Percentiles rank a stretch among this genome's conserved stretches.
phyloP scores from a whole-genome alignment of 2,888 invertebrate species.

The Tanytarsus gracilentus region DNA sequence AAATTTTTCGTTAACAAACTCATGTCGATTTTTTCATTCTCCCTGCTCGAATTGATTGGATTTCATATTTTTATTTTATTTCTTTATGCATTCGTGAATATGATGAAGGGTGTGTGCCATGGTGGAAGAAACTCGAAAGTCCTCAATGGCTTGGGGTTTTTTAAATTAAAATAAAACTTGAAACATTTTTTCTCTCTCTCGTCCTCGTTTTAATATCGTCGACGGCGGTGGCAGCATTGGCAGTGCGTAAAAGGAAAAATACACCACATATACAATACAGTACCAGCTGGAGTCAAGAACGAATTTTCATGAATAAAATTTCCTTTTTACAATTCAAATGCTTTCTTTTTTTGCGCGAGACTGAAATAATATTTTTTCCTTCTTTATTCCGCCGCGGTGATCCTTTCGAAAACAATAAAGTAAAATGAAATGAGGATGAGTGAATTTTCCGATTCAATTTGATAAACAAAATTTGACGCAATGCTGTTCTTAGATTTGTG shows the following conservation, averaged over 20 bases:
- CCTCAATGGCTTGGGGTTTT: slow-evolving; percentile 17
- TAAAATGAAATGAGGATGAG: not conserved
- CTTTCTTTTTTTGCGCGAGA: slow-evolving; percentile 11
- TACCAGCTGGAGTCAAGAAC: slow-evolving; percentile 28
- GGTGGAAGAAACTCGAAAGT: not conserved
- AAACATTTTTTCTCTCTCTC: slow-evolving; percentile 10
- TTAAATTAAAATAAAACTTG: slow-evolving; percentile 27
- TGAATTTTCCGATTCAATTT: too few relatives aligned
- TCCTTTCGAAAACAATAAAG: not conserved
- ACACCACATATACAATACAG: slow-evolving; percentile 1
- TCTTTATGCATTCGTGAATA: not conserved
- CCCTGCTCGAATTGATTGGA: slow-evolving; percentile 24
- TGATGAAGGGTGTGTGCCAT: not conserved
- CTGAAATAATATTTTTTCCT: not conserved
- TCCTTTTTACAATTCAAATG: slow-evolving; percentile 27
- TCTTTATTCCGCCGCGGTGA: not conserved
- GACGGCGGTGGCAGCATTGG: not conserved
- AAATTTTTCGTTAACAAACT: too few relatives aligned
- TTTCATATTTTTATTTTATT: slow-evolving; percentile 14
- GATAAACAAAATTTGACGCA: too few relatives aligned
- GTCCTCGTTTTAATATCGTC: not conserved
- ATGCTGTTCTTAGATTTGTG: too few relatives aligned
- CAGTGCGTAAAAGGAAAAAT: too few relatives aligned
- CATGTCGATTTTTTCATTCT: too few relatives aligned
- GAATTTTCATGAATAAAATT: slow-evolving; percentile 20